Base-by-base conservation (phyloP, 2,888 invertebrate species). In the Scaptomyza polygonia region DNA sequence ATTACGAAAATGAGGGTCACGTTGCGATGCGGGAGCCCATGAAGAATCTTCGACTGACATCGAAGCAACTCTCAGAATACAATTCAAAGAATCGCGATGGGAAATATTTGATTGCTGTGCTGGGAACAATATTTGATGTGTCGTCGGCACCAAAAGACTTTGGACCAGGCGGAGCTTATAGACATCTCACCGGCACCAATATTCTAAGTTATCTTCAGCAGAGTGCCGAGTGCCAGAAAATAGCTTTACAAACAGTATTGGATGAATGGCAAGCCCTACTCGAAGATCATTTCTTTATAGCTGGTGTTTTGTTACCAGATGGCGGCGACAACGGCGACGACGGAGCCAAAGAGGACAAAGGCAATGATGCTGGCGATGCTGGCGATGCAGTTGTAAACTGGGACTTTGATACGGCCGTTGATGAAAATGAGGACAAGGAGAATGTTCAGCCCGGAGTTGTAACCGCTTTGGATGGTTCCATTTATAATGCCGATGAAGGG, bases 81-180 rank as follows among this genome's bases (percentile, higher is more conserved):
- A 47, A 67, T 11, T 43, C 51, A 0, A 9, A 47, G 0, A 67
- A 67, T 21, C 0, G 18, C 1, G 39, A 72, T 0, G 27, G 58
- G 0, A 34, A 7, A 0, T 72, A 57, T 30, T 27, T 87, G 43
- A 25, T 84, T 3, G 69, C 72, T 0, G n/a, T 84, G 0, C 0
- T 39, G 2, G 59, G 55, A 3, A 21, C 21, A 0, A 5, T 84
- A 12, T 84, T 71, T 3, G 83, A 84, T 47, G 83, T 84, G 0
- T 82, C 83, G 0, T 27, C 32, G 25, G 57, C 53, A 0, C 18
- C 64, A 0, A 5, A 61, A 0, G 71, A 79, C 6, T 84, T 84
- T 29, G 87, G 83, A 0, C 85, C 83, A 0, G 42, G 44, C 0
- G 71, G 82, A 1, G 25, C 1, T 1, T 62, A 56, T 11, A 43